Evolutionary conservation across 2,797 vertebrate genomes (phyloP), one percentile per base, ranked within the genome.

Genomic region (Cuculus canorus): DNA sequence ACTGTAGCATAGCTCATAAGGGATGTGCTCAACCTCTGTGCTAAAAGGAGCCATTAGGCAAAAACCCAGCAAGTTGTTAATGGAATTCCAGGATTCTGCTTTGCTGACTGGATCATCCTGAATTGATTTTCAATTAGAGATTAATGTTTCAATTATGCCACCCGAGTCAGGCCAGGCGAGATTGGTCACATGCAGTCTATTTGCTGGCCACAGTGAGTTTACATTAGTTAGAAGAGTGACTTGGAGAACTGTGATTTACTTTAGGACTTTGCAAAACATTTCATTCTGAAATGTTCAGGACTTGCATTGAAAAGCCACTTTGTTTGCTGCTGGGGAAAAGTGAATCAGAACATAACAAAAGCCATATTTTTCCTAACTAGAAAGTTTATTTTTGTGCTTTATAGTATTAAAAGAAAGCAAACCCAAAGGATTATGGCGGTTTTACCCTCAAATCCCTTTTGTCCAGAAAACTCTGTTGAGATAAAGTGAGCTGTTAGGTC

Each of bases 341-440:
- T 96, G 96, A 97, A 95, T 97, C 95, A 96, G 94, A 94, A 87
- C 70, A 81, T 95, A 96, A 96, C 91, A 97, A 95, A 95, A 96
- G 90, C 82, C 95, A 84, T 94, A 91, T 89, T 97, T 95, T 94
- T 88, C 76, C 91, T 95, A 82, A 91, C 80, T 92, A 95, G 92
- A 95, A 96, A 93, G 92, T 96, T 95, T 96, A 92, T 81, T 72
- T 92, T 97, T 91, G 80, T 92, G 86, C 92, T 95, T 95, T 94
- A 72, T 60, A 64, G 92, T 59, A 97, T 81, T 94, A 92, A 94
- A 95, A 94, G 91, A 94, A 94, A 94, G 93, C 94, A 95, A 94
- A 87, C 90, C 68, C 88, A 81, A 77, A 59, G 81, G 96, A 94
- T 97, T 96, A 95, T 35, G 52, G 81, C 89, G 84, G 83, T 80